Evolutionary conservation across 2,888 invertebrate species (phyloP).

Genomic region (Julus scandinavius): DNA sequence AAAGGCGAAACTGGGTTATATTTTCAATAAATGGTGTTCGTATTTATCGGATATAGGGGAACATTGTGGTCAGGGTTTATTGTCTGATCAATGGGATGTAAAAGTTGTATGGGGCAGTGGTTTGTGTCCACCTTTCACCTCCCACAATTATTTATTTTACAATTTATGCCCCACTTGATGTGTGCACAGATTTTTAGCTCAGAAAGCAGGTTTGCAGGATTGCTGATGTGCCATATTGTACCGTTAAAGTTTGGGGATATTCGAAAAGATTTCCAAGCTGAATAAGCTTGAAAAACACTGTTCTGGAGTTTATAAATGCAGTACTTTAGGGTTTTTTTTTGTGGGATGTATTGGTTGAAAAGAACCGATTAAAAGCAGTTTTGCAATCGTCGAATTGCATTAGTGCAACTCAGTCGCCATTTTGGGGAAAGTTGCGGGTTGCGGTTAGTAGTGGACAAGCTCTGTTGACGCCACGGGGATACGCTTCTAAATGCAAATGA

Average conservation of each 20-base stretch:
- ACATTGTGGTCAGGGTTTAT: not conserved
- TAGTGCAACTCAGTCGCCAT: not conserved
- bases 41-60: not conserved
- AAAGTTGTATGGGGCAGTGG: not conserved
- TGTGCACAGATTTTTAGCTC: too few species aligned
- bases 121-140: too few species aligned
- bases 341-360: too few species aligned
- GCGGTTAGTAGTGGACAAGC: constrained; percentile 21
- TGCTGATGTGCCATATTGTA: too few species aligned
- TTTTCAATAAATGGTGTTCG: not conserved
- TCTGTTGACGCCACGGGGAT: constrained; percentile 12
- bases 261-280: too few species aligned
- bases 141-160: too few species aligned
- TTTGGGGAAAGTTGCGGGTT: not conserved
- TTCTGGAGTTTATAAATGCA: too few species aligned
- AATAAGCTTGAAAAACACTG: too few species aligned
- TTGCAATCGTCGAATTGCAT: not conserved
- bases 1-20: constrained; percentile 6
- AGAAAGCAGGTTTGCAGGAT: too few species aligned
- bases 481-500: constrained; percentile 35
- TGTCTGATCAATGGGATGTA: not conserved
- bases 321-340: too few species aligned
- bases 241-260: too few species aligned
- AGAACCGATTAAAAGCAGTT: not conserved
- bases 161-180: too few species aligned